Evolutionary conservation across 1,140 invertebrate genomes (phyloP).

Genomic region (Pseudomyrmex pallidus): DNA sequence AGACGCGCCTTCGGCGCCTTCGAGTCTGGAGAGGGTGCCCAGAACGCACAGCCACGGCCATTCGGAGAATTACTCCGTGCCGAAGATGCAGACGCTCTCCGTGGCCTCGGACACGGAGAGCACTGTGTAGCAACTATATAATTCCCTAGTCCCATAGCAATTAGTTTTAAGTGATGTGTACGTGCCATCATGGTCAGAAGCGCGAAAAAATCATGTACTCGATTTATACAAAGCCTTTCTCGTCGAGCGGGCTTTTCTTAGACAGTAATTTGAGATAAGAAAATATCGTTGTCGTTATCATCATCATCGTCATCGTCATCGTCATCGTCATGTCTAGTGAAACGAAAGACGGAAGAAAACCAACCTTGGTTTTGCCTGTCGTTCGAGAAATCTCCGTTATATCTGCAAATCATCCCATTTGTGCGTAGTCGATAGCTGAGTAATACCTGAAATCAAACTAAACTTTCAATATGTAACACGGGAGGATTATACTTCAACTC

Average conservation of each 20-base stretch:
- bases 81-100: conserved; percentile 84
- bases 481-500: background rate
- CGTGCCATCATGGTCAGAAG: conserved; percentile 63
- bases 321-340: conserved; percentile 31
- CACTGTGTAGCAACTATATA: conserved; percentile 78
- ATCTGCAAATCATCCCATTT: conserved; percentile 48
- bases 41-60: conserved; percentile 77
- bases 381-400: conserved; percentile 32
- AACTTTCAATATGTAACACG: conserved; percentile 1
- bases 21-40: conserved; percentile 79
- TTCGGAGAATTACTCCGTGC: conserved; percentile 86
- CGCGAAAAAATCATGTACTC: conserved; percentile 39
- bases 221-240: conserved; percentile 7
- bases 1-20: conserved; percentile 82
- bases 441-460: conserved; percentile 26
- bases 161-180: conserved; percentile 62
- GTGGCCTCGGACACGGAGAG: conserved; percentile 82
- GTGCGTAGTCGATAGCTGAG: conserved; percentile 29
- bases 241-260: conserved; percentile 22
- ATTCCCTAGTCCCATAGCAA: conserved; percentile 79
- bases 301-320: background rate
- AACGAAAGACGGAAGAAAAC: background rate
- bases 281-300: conserved; percentile 23
- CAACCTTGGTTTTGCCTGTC: background rate
- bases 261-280: conserved; percentile 41